These are phyloP conservation scores for Platyrinchus mystaceus DNA, from an alignment of 2,797 vertebrate species.

Conservation along the genomic window DNA sequence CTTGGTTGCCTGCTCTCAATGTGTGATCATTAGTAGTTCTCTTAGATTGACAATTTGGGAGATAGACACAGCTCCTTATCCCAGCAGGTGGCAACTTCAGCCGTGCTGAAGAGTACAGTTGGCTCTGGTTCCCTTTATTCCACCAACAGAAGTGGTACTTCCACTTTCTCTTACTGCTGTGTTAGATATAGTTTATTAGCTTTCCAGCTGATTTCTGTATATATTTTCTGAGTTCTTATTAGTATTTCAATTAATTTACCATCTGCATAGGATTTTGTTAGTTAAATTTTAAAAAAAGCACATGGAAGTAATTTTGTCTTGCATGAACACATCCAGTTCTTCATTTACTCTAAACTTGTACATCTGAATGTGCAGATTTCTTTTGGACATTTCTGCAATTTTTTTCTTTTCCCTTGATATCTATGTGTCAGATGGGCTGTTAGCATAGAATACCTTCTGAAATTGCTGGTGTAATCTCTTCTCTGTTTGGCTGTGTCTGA, in stretches of 20 bases:
- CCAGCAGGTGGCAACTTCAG: constrained; percentile 42
- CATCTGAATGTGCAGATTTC: neutral
- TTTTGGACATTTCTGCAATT: neutral
- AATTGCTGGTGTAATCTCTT: neutral
- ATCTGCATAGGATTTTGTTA: constrained; percentile 46
- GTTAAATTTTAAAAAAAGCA: constrained; percentile 29
- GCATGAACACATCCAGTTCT: neutral
- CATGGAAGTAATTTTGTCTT: neutral
- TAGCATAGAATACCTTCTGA: neutral
- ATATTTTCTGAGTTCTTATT: constrained; percentile 37
- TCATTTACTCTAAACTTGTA: neutral
- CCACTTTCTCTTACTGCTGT: constrained; percentile 17
- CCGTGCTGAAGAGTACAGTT: neutral
- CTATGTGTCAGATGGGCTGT: neutral
- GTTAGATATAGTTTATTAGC: constrained; percentile 49
- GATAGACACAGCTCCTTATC: constrained; percentile 55
- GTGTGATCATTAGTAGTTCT: constrained; percentile 61
- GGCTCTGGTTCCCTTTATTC: constrained; percentile 23
- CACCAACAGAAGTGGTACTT: neutral
- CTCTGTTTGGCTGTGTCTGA: neutral
- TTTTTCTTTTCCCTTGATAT: neutral
- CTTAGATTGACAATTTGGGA: constrained; percentile 54
- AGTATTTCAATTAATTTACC: constrained; percentile 49
- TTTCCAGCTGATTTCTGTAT: constrained; percentile 48
- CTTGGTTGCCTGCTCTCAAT: constrained; percentile 50